Evolutionary conservation across 30 jellyfish, hydroid and myxozoan genomes (phyloP).

Genomic region (Mastigias papua): DNA sequence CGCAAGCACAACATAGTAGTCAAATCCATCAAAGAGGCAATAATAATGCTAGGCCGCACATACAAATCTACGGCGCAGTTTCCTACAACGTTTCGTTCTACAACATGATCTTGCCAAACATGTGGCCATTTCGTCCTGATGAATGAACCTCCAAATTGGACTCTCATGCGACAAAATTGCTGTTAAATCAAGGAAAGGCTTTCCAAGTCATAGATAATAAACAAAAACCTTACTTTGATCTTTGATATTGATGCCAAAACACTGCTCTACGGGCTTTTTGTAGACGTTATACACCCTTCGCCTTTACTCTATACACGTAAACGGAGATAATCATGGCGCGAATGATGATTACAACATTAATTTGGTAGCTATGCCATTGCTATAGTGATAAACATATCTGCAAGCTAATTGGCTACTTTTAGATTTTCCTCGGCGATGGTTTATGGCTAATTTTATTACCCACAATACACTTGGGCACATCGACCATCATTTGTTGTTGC

Average conservation of each 20-base stretch:
- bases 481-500: neutral
- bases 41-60: too few species aligned
- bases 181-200: too few species aligned
- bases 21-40: too few species aligned
- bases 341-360: slow-evolving; percentile 47
- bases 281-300: neutral
- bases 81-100: too few species aligned
- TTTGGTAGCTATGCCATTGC: slow-evolving; percentile 52
- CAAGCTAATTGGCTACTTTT: neutral
- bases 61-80: too few species aligned
- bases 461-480: slow-evolving; percentile 27
- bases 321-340: slow-evolving; percentile 39
- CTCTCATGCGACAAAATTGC: neutral
- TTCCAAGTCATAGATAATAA: too few species aligned
- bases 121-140: slow-evolving; percentile 2
- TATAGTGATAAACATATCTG: neutral
- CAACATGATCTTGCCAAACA: neutral
- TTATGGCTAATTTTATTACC: slow-evolving; percentile 54
- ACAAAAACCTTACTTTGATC: neutral
- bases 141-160: neutral
- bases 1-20: too few species aligned
- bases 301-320: neutral
- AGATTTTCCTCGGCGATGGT: neutral
- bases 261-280: neutral
- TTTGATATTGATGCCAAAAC: neutral